Evolutionary conservation across 1,140 invertebrate genomes (phyloP), one percentile per base, ranked within the genome.

Genomic region (Drosophila suzukii): DNA sequence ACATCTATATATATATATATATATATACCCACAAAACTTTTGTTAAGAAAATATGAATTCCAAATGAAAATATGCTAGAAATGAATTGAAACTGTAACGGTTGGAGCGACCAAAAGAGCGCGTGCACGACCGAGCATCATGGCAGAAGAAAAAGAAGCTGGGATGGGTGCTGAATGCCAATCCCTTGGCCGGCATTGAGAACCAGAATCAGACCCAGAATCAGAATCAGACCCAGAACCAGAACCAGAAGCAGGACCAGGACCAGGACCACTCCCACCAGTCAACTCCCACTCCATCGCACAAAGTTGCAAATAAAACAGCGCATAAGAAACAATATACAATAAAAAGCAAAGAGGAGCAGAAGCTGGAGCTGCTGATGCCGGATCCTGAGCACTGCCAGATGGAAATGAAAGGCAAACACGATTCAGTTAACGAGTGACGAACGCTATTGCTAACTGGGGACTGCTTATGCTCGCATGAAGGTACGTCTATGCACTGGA

Each of bases 11-110:
- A n/a, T 38, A 47, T 47, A 30, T 61, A 61, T 13, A 47, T 36
- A 36, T 49, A n/a, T 38, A 47, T 47, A 30, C 49, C 75, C 79
- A 83, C 76, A 77, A 86, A 89, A 90, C 85, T 89, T 89, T 89
- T 89, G 84, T 89, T 89, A 89, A 84, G 84, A 89, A 89, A 89
- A 89, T 89, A 89, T 89, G 84, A 89, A 89, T 89, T 84, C 81
- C 80, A 89, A 89, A 89, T 90, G 84, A 89, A 89, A 90, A 88
- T 88, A 88, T 89, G 81, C 80, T 86, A 82, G 82, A 88, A 89
- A 90, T 90, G 84, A 89, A 89, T 84, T 89, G 85, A 89, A 89
- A 75, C 77, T 83, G 74, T 84, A 89, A 89, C 84, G 76, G 79
- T 73, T 88, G 76, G 62, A 83, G 79, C 79, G 76, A 60, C 79